These are phyloP conservation scores for Clostera curtula DNA, from an alignment of 2,888 invertebrate species.

Conservation along the genomic window DNA sequence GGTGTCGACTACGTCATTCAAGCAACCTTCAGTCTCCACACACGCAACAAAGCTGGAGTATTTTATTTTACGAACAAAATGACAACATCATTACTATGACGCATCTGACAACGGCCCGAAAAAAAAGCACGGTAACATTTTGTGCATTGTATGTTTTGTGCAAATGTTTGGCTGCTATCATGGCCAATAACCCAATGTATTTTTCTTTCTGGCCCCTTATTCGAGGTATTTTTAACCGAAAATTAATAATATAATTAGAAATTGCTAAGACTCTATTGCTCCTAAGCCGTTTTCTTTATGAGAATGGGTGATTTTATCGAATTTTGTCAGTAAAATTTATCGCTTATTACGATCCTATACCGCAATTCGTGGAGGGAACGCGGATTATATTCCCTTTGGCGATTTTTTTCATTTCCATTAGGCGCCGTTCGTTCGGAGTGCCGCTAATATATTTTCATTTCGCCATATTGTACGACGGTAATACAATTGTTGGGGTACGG, in stretches of 20 bases:
- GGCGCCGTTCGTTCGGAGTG: conserved; percentile 6
- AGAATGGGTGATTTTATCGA: conserved; percentile 17
- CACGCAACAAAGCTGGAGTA: too few relatives aligned
- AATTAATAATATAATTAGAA: neutral
- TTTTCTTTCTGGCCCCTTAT: too few relatives aligned
- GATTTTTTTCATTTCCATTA: conserved; percentile 20
- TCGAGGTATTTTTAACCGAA: neutral
- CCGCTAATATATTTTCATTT: conserved; percentile 15
- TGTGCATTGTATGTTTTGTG: too few relatives aligned
- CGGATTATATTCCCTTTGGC: conserved; percentile 17
- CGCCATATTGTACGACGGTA: conserved; percentile 13
- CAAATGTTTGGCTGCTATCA: too few relatives aligned
- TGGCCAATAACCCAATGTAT: too few relatives aligned
- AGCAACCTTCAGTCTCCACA: too few relatives aligned
- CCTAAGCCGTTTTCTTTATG: conserved; percentile 17
- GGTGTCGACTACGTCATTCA: too few relatives aligned
- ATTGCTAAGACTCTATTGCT: conserved; percentile 12
- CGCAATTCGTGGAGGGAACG: conserved; percentile 13
- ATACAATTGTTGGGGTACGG: neutral
- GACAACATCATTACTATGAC: too few relatives aligned
- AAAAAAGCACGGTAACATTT: too few relatives aligned
- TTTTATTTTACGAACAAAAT: too few relatives aligned
- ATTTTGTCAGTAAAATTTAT: conserved; percentile 23
- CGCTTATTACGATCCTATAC: conserved; percentile 14
- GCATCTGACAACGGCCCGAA: too few relatives aligned